Conservation (phyloP, 2,888 invertebrate species). For the Tineola bisselliella region DNA sequence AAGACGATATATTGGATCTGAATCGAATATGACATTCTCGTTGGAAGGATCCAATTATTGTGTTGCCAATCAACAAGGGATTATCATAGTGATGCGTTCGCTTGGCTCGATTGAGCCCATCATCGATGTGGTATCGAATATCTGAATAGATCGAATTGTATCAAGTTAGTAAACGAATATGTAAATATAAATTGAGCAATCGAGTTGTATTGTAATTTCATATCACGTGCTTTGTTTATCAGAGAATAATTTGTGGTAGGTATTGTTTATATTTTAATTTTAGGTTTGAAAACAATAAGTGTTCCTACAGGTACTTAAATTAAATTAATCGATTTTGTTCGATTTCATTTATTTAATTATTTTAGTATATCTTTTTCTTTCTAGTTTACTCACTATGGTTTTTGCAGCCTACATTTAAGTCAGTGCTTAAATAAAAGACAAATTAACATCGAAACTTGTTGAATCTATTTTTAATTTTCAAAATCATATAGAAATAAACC, state of each 20-base stretch:
- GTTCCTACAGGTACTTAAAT: no score
- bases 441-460: no score
- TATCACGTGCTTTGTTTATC: background rate
- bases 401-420: no score
- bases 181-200: background rate
- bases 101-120: background rate
- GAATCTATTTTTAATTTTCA: no score
- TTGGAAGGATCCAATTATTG: slow-evolving; percentile 47
- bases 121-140: background rate
- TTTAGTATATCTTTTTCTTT: no score
- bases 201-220: background rate
- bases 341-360: no score
- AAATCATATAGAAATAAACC: no score
- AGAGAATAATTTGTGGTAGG: background rate
- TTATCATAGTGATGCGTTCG: slow-evolving; percentile 21
- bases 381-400: no score
- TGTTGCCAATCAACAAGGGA: slow-evolving; percentile 45
- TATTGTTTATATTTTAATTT: no score
- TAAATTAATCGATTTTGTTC: no score
- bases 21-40: background rate
- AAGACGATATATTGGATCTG: background rate
- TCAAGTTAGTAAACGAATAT: background rate
- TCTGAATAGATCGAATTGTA: background rate
- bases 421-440: no score
- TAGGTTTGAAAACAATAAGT: no score